Base-by-base conservation (phyloP, 2,113 vertebrate species). In the Ochotona princeps region DNA sequence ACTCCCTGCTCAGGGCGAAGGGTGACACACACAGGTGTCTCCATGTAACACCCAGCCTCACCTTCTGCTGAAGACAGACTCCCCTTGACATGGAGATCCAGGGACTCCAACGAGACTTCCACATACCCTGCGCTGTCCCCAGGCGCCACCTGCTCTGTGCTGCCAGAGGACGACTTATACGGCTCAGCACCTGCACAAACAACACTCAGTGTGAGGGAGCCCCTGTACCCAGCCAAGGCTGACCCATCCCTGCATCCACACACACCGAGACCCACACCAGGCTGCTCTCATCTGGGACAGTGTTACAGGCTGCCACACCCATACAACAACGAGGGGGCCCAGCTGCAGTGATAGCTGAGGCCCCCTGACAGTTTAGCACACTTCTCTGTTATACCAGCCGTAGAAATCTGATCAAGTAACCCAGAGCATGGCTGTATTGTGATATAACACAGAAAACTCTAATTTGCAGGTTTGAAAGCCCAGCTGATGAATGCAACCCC, bases 71-170 rank as follows among this genome's bases (percentile, higher is more conserved):
- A 98, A 23, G 99, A 98, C 44, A 99, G 98, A 57, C 99, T 98
- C 20, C 98, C 98, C 96, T 99, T 99, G 75, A 99, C 98, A 35
- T 98, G 98, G n/a, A 99, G 98, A 94, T 99, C 99, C 96, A 99
- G 97, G 89, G 99, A 99, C 92, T 99, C 99, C 95, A 99, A 96
- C 73, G 99, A 98, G 83, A 99, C 97, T 94, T 99, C 99, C 93
- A 99, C 98, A 97, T 99, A 99, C 67, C 99, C 99, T 83, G 98
- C 96, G 90, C 92, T 97, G 89, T 97, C 94, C 87, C 98, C 97
- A 21, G 97, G 96, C 10, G 96, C 96, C 0, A 94, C 91, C 35
- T 92, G 96, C 72, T 97, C 97, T 8, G 97, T 91, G 76, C 98
- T 98, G 98, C 97, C 98, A 84, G 98, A 92, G 0, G 98, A 92